phyloP scores from a whole-genome alignment of 2,888 invertebrate species.

The Nymphalis c-album region DNA sequence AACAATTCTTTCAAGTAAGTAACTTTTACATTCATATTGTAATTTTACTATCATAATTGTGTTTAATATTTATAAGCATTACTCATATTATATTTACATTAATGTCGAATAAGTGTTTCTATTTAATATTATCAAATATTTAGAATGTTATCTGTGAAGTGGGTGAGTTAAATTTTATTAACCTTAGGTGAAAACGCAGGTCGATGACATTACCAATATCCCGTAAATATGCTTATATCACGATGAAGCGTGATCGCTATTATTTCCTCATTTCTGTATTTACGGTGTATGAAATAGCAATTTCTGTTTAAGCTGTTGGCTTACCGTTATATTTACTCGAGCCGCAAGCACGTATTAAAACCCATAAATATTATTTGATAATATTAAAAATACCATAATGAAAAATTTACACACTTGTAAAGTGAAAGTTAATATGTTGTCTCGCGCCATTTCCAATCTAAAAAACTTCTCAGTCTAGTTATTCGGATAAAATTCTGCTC shows the following conservation, averaged over 20 bases:
- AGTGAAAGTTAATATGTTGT: constrained; percentile 63
- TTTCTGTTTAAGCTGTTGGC: constrained; percentile 47
- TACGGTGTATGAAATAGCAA: constrained; percentile 47
- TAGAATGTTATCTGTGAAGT: no score
- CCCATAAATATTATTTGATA: constrained; percentile 6
- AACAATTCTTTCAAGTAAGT: constrained; percentile 91
- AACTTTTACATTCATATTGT: background rate
- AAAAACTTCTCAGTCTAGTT: constrained; percentile 74
- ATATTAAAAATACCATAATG: constrained; percentile 30
- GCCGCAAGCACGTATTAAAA: constrained; percentile 30
- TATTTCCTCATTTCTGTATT: constrained; percentile 64
- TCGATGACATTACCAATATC: constrained; percentile 21
- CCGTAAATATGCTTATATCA: constrained; percentile 41
- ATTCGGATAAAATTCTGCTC: constrained; percentile 68
- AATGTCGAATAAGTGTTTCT: no score
- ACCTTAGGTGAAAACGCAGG: constrained; percentile 14
- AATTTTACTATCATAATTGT: background rate
- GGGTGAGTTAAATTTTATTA: background rate
- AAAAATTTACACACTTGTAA: constrained; percentile 38
- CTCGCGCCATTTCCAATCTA: constrained; percentile 65
- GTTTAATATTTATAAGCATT: background rate
- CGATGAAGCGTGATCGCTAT: constrained; percentile 44
- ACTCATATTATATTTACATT: no score
- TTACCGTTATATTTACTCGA: constrained; percentile 60
- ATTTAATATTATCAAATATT: no score